phyloP scores from a whole-genome alignment of 2,113 vertebrate genomes.

The Probosciger aterrimus region DNA sequence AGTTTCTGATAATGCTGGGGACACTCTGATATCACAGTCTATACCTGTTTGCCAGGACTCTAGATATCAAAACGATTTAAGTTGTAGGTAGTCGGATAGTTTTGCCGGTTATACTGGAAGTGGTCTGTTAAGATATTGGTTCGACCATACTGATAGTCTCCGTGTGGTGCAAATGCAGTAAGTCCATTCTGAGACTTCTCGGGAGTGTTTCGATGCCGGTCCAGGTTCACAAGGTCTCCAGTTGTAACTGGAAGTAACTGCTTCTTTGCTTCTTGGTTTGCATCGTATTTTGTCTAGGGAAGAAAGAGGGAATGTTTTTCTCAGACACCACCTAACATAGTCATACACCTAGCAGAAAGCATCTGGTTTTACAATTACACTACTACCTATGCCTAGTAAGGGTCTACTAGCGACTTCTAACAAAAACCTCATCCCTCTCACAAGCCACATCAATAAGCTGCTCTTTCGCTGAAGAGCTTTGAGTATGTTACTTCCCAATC shows the following conservation, averaged over 20 bases:
- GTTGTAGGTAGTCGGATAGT: conserved; percentile 74
- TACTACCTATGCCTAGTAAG: background rate
- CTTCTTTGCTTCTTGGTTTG: conserved; percentile 85
- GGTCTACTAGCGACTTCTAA: background rate
- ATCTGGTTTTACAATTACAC: background rate
- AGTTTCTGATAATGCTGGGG: conserved; percentile 40
- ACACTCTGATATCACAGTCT: background rate
- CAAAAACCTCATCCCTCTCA: background rate
- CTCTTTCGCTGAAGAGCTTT: background rate
- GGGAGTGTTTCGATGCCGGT: conserved; percentile 51
- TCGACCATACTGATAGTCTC: conserved; percentile 81
- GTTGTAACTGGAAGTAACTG: conserved; percentile 84
- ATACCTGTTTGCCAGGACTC: background rate
- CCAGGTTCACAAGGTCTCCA: conserved; percentile 79
- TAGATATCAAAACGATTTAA: conserved; percentile 89
- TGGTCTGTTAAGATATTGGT: conserved; percentile 84
- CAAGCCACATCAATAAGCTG: background rate
- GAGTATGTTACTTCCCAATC: background rate
- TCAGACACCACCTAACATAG: fast-evolving
- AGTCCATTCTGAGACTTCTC: conserved; percentile 87
- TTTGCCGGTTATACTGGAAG: conserved; percentile 87
- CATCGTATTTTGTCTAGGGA: conserved; percentile 86
- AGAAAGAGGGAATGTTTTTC: background rate
- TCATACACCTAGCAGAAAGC: background rate
- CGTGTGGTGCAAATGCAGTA: conserved; percentile 72